These are phyloP conservation scores for Tylochromis polylepis DNA, from an alignment of 2,113 vertebrate genomes.

Conservation along the genomic window DNA sequence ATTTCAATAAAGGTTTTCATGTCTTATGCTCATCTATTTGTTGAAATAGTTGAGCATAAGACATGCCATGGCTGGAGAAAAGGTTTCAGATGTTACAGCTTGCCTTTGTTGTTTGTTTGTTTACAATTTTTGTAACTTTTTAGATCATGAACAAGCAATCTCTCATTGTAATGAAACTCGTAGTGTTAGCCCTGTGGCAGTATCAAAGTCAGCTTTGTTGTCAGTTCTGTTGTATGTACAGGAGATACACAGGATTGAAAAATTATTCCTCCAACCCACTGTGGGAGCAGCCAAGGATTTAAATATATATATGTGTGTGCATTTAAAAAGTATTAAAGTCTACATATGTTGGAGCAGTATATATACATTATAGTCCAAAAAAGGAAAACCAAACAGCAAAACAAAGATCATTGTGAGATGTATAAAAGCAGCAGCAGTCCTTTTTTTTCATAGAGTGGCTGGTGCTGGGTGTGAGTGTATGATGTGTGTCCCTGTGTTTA, in stretches of 20 bases:
- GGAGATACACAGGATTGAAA: not conserved
- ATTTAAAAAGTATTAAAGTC: not conserved
- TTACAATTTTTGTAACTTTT: not conserved
- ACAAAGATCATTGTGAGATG: not conserved
- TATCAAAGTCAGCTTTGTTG: not conserved
- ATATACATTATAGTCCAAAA: not conserved
- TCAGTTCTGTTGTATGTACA: not conserved
- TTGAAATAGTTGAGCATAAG: not conserved
- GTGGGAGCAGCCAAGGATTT: not conserved
- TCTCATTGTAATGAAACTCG: not conserved
- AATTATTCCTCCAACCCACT: not conserved
- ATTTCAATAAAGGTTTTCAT: not conserved
- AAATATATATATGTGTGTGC: not conserved
- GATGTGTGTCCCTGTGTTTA: not conserved
- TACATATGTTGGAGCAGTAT: not conserved
- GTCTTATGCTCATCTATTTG: not conserved
- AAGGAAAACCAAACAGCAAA: not conserved
- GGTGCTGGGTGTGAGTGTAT: not conserved
- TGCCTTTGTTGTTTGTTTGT: not conserved
- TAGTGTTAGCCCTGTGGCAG: not conserved
- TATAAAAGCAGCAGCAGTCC: not conserved
- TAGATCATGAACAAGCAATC: not conserved
- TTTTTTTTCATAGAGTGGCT: not conserved
- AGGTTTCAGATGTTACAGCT: not conserved
- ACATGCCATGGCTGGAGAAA: not conserved